These are phyloP conservation scores for Eudasyphora cyanicolor DNA, from an alignment of 2,888 invertebrate species.

Conservation along the genomic window DNA sequence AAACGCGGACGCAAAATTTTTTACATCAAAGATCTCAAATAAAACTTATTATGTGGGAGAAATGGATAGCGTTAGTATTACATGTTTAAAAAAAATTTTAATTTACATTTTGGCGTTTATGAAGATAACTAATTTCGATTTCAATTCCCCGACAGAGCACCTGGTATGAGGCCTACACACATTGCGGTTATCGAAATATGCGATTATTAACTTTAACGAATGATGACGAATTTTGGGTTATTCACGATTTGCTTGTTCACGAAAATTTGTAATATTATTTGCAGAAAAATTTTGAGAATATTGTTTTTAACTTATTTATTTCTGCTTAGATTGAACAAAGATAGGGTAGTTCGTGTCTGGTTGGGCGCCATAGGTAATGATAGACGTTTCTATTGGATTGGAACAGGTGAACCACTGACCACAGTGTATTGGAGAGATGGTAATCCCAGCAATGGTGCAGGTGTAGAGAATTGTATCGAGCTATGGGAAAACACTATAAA, in stretches of 20 bases:
- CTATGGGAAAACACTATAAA: background rate
- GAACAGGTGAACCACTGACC: background rate
- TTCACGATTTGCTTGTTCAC: background rate
- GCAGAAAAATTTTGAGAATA: background rate
- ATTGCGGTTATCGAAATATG: constrained; percentile 5
- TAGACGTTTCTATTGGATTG: background rate
- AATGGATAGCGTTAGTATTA: background rate
- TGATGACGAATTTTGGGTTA: background rate
- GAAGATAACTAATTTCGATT: background rate
- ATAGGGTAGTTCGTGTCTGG: background rate
- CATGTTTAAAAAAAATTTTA: background rate
- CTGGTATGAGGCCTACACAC: constrained; percentile 20
- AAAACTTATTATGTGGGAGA: background rate
- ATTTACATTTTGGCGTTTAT: background rate
- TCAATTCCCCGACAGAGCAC: background rate
- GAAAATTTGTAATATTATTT: background rate
- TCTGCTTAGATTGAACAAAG: background rate
- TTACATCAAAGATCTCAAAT: background rate
- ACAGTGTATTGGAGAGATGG: background rate
- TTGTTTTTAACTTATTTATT: background rate
- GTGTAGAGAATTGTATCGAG: background rate
- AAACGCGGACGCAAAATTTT: background rate
- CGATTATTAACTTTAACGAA: background rate
- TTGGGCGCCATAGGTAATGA: background rate
- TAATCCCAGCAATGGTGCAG: background rate